Base-by-base conservation (phyloP, 1,140 invertebrate species). In the Scaptomyza pallida region DNA sequence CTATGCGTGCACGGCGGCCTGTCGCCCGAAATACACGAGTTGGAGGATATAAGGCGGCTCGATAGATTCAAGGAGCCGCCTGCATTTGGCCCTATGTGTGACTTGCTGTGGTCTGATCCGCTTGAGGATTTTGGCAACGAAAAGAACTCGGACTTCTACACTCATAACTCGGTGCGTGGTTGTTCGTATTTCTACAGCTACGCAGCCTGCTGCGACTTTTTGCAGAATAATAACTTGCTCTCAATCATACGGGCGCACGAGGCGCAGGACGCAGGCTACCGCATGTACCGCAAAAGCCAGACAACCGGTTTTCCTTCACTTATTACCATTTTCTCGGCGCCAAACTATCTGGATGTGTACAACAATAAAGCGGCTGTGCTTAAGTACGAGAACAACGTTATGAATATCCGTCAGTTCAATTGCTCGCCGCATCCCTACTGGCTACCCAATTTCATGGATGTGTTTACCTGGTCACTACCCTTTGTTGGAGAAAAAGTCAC, bases 121-220 rank as follows among this genome's bases (percentile, higher is more conserved):
- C 93, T 99, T 81, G 99, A 99, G 94, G 99, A 99, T 92, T 99
- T 99, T 93, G 99, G 99, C 76, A 99, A 98, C 94, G 99, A 99
- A 93, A 99, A 99, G 93, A 99, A 99, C 93, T 95, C 97, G 81
- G 99, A 99, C 94, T 99, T 99, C 93, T 99, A 99, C 94, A 98
- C 97, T 92, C 99, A 99, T 94, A 99, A 99, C 94, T 99, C 97
- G 91, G 99, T 99, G 86, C 95, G 99, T 93, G 99, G 99, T 93
- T 99, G 99, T 94, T 99, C 99, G 92, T 99, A 99, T 94, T 99
- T 99, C 94, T 99, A 99, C 95, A 99, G 98, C 95, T 99, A 99
- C 95, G 97, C 98, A 93, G 99, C 99, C 89, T 99, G 99, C 94
- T 99, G 99, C 95, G 99, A 99, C 94, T 99, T 99, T 94, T 95